Percentiles rank a stretch among this genome's conserved stretches.
Conservation (phyloP, 1,140 invertebrate species). For the Drosophila pruinosa region DNA sequence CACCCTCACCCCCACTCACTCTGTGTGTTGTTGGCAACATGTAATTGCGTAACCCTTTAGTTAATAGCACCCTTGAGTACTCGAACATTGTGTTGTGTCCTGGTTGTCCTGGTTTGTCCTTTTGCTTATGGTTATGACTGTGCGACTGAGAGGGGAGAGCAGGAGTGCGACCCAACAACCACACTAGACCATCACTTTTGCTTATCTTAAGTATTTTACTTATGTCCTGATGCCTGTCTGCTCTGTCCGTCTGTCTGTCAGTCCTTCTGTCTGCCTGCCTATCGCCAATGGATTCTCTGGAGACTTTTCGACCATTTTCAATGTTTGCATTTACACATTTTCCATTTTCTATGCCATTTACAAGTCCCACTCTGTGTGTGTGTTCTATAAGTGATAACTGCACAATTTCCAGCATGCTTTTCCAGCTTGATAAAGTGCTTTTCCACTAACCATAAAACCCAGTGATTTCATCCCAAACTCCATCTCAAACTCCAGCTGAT, state of each 20-base stretch:
- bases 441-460: slow-evolving; percentile 18
- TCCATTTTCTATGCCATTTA: slow-evolving; percentile 52
- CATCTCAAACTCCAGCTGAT: background rate
- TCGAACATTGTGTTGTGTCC: slow-evolving; percentile 41
- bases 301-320: slow-evolving; percentile 41
- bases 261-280: slow-evolving; percentile 28
- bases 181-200: slow-evolving; percentile 68
- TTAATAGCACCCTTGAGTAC: slow-evolving; percentile 81
- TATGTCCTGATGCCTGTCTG: slow-evolving; percentile 55
- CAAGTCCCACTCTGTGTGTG: background rate
- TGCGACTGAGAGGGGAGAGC: background rate
- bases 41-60: slow-evolving; percentile 82
- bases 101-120: slow-evolving; percentile 11
- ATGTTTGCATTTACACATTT: slow-evolving; percentile 66
- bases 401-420: slow-evolving; percentile 9
- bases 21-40: slow-evolving; percentile 39
- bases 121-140: slow-evolving; percentile 65
- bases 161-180: background rate
- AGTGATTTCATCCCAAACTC: slow-evolving; percentile 14
- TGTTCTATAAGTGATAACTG: slow-evolving; percentile 38
- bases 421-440: slow-evolving; percentile 14
- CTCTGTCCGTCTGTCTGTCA: background rate
- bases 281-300: slow-evolving; percentile 34
- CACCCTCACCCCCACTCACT: background rate
- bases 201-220: slow-evolving; percentile 80